A percentile compares a stretch with the other conserved stretches of the same genome.
Evolutionary conservation across 1,140 invertebrate genomes (phyloP).

Genomic region (Drosophila simulans): DNA sequence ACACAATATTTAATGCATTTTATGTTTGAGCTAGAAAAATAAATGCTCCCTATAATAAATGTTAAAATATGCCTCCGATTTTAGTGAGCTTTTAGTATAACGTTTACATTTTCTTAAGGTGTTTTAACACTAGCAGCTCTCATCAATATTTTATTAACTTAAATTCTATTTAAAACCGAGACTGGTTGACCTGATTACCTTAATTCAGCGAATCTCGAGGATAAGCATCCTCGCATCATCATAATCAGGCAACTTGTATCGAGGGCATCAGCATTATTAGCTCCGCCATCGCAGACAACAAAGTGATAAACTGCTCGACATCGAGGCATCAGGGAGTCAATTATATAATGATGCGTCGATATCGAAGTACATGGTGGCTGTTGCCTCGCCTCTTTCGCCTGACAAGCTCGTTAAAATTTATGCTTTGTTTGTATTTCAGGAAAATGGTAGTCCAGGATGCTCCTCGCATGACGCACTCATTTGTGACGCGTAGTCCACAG

Average conservation of each 20-base stretch:
- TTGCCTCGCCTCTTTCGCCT: slow-evolving; percentile 27
- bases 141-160: not conserved
- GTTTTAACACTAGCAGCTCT: no score
- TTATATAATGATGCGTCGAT: slow-evolving; percentile 50
- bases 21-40: not conserved
- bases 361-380: slow-evolving; percentile 19
- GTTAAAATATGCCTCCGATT: no score
- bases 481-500: slow-evolving; percentile 24
- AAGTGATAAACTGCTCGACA: slow-evolving; percentile 59
- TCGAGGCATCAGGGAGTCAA: slow-evolving; percentile 54
- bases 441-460: slow-evolving; percentile 2
- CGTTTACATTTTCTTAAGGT: no score
- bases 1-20: not conserved
- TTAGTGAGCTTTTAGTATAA: no score
- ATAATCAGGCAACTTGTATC: slow-evolving; percentile 24
- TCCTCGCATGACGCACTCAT: slow-evolving; percentile 40
- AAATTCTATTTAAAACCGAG: slow-evolving; percentile 9
- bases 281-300: slow-evolving; percentile 38
- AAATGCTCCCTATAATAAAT: not conserved
- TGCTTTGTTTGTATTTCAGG: slow-evolving; percentile 47
- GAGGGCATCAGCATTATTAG: slow-evolving; percentile 37
- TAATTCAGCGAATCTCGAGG: slow-evolving; percentile 31
- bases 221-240: slow-evolving; percentile 16
- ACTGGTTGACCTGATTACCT: slow-evolving; percentile 19
- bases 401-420: slow-evolving; percentile 63